These are phyloP conservation scores for Oreochromis grahami DNA, from an alignment of 2,797 vertebrate genomes.

Conservation along the genomic window DNA sequence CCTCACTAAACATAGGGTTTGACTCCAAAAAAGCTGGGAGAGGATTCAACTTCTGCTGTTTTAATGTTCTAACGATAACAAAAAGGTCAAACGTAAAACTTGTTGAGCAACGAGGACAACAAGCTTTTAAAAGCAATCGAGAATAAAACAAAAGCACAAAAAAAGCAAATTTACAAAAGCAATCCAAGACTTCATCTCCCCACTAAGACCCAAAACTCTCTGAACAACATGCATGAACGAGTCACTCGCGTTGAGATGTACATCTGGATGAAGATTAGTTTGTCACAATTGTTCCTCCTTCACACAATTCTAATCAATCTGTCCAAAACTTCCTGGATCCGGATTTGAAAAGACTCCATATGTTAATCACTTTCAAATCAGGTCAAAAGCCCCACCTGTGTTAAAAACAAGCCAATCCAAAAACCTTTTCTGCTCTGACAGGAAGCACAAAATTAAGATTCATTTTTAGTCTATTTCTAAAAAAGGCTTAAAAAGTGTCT, in stretches of 20 bases:
- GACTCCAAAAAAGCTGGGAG: not conserved
- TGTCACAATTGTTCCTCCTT: not conserved
- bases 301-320: not conserved
- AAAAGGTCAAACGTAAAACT: not conserved
- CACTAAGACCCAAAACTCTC: not conserved
- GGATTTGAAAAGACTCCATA: not conserved
- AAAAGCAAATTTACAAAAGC: not conserved
- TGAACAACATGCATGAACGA: fast-evolving
- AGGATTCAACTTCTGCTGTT: slow-evolving; percentile 9
- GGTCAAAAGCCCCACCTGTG: fast-evolving
- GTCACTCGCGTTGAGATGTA: not conserved
- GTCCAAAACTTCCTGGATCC: not conserved
- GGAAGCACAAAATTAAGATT: not conserved
- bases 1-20: fast-evolving
- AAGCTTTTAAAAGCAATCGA: not conserved
- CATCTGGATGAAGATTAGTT: not conserved
- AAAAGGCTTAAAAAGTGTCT: fast-evolving
- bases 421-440: not conserved
- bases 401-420: fast-evolving
- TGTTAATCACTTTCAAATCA: not conserved
- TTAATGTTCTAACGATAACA: slow-evolving; percentile 28
- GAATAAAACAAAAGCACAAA: not conserved
- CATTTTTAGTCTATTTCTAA: not conserved
- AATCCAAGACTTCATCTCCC: not conserved
- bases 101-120: fast-evolving